A percentile compares a stretch with the other conserved stretches of the same genome.
These are phyloP conservation scores for Microhierax caerulescens DNA, from an alignment of 2,797 vertebrate species.

Conservation along the genomic window DNA sequence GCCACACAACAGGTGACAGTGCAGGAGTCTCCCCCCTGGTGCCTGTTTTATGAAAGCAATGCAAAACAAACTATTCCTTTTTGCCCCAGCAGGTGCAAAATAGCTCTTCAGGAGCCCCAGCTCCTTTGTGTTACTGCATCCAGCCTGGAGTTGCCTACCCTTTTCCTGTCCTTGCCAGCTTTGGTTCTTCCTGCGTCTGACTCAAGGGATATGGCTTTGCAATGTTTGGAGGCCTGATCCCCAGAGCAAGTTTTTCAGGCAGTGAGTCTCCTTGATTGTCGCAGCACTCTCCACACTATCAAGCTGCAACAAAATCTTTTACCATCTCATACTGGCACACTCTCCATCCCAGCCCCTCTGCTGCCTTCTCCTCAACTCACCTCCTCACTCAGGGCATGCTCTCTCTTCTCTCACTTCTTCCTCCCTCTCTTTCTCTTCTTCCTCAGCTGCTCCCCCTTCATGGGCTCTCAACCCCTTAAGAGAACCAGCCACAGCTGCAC, in stretches of 20 bases:
- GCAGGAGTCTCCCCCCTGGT: not conserved
- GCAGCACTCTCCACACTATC: no score
- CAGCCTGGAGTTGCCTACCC: not conserved
- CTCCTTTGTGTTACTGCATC: not conserved
- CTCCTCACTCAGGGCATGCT: no score
- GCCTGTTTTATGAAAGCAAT: not conserved
- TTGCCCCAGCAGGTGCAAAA: not conserved
- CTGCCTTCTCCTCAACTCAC: no score
- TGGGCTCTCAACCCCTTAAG: no score
- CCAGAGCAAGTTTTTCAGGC: not conserved
- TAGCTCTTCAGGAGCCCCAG: not conserved
- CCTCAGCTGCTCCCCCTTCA: no score
- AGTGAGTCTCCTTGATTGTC: not conserved
- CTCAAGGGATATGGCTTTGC: fast-evolving
- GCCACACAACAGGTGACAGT: not conserved
- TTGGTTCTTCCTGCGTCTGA: not conserved
- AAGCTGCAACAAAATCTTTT: no score
- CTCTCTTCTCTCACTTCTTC: no score
- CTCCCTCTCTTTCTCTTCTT: no score
- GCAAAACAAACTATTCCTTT: not conserved
- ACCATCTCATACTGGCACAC: no score
- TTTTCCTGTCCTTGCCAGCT: not conserved
- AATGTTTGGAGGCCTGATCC: not conserved
- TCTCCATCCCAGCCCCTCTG: no score
- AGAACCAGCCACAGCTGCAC: no score